These are phyloP conservation scores for Leucoraja ocellata DNA, from an alignment of 2,797 vertebrate genomes.

Conservation along the genomic window DNA sequence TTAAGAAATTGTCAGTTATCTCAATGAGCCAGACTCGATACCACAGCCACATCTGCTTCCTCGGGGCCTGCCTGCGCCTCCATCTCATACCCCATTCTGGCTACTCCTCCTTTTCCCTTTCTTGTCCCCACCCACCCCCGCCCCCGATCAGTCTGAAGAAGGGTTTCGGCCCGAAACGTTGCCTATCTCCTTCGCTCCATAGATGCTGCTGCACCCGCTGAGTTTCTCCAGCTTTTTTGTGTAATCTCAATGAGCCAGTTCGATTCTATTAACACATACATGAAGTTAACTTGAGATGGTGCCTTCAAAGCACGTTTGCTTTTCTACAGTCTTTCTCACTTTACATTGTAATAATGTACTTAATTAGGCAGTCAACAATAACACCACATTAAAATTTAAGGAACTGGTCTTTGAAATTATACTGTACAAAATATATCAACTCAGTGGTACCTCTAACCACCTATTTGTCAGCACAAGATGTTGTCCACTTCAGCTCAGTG, in stretches of 20 bases:
- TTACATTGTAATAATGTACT: neutral
- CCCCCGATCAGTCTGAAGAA: no score
- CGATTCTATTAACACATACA: constrained; percentile 10
- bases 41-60: no score
- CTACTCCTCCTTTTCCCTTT: no score
- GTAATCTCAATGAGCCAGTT: constrained; percentile 1
- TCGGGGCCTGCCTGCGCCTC: no score
- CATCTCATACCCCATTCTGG: no score
- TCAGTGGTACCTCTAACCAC: neutral
- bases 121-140: no score
- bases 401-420: neutral
- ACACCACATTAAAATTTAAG: neutral
- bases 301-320: neutral
- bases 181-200: no score
- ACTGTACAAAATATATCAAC: neutral
- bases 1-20: neutral
- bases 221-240: no score
- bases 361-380: neutral
- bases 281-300: neutral
- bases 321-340: neutral
- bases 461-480: neutral
- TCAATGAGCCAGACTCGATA: neutral
- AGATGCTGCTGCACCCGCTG: no score
- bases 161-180: no score
- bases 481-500: no score